A percentile compares a stretch with the other conserved stretches of the same genome.
Conservation (phyloP, 2,888 invertebrate genomes). For the Anarsia innoxiella region DNA sequence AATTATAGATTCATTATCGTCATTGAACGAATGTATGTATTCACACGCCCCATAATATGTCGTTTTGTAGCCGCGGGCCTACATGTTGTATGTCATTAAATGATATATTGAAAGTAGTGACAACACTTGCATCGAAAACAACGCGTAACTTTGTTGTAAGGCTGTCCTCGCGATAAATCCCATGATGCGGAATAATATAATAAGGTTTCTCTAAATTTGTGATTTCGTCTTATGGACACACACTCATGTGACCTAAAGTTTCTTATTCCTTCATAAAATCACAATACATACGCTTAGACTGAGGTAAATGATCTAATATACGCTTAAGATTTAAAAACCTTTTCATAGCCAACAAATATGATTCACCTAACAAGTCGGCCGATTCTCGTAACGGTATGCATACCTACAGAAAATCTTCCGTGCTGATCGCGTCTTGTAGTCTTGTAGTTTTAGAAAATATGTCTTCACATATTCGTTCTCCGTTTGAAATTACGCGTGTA, state of each 20-base stretch:
- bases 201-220: conserved; percentile 7
- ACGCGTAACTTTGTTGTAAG: conserved; percentile 17
- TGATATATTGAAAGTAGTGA: conserved; percentile 14
- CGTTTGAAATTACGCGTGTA: not conserved
- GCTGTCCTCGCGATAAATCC: conserved; percentile 6
- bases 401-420: not conserved
- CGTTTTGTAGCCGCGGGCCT: conserved; percentile 18
- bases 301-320: not conserved
- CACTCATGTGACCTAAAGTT: conserved; percentile 16
- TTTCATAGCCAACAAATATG: not conserved
- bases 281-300: not conserved
- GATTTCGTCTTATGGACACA: too few relatives aligned
- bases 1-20: not conserved
- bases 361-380: not conserved
- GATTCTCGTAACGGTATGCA: not conserved
- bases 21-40: conserved; percentile 14
- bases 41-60: conserved; percentile 19
- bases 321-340: not conserved
- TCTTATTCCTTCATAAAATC: not conserved
- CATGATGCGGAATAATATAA: conserved; percentile 20
- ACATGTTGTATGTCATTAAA: conserved; percentile 23
- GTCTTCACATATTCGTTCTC: not conserved
- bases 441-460: not conserved
- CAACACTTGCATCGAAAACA: conserved; percentile 17
- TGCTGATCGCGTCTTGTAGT: not conserved